Evolutionary conservation across 64 coral and sea anemone species (phyloP), one percentile per base, ranked within the genome.

Genomic region (Astreopora myriophthalma): DNA sequence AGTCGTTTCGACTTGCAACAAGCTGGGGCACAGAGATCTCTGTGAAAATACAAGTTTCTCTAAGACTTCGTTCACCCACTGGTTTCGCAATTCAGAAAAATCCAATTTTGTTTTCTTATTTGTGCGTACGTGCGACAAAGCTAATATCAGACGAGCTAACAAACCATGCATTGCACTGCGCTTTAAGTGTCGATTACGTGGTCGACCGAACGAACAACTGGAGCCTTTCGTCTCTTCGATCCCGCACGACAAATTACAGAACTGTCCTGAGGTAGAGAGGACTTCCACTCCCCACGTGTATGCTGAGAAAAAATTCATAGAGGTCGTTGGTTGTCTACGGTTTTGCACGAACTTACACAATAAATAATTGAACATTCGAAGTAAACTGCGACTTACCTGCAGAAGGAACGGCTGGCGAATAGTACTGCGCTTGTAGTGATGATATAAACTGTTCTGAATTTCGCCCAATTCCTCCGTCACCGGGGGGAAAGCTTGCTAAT

Each of bases 331-430:
- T 38, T 83, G 57, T 37, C 48, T 64, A 37, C 32, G 32, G 27
- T 83, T 80, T 83, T 83, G 79, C 79, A 63, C 79, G 55, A 83
- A 83, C 48, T 64, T 32, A 23, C 51, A 38, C 57, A 83, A 83
- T 83, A 83, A 83, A 83, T 83, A 65, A 83, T 83, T 83, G 79
- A 83, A 83, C 48, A 83, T 23, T 32, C 8, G 57, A 83, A 83
- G 79, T 64, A 83, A 83, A 83, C 79, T 64, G 33, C 32, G 79
- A 65, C 79, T 83, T 83, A 83, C 79, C 79, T 60, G 79, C 58
- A 65, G 52, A 63, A 19, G 79, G 79, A 22, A 83, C 79, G 4
- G 52, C 39, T 83, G 55, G 57, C 34, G 79, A 26, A 65, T 83
- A 83, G n/a, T 83, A 83, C 33, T 83, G 79, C 16, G 79, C 79